Conservation (phyloP, 2,113 vertebrate species). For the Sander lucioperca region DNA sequence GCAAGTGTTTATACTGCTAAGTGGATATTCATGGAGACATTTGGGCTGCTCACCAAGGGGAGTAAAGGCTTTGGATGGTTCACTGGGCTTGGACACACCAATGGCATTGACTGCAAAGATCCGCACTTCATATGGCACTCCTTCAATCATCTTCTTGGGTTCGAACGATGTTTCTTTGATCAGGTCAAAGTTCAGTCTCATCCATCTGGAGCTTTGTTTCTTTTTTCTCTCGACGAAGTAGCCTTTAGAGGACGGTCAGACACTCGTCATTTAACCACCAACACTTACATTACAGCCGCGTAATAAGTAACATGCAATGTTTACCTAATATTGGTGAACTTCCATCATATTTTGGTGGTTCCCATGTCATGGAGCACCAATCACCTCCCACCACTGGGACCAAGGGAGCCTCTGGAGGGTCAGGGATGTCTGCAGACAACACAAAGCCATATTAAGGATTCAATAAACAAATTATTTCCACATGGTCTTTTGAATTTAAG, state of each 20-base stretch:
- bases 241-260: constrained; percentile 77
- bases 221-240: constrained; percentile 99
- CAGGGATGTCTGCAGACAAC: constrained; percentile 90
- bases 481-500: not conserved
- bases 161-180: constrained; percentile 96
- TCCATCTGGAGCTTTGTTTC: constrained; percentile 99
- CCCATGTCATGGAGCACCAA: constrained; percentile 97
- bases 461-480: not conserved
- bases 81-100: constrained; percentile 95
- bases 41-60: constrained; percentile 91
- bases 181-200: constrained; percentile 98
- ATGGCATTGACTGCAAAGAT: constrained; percentile 97
- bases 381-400: constrained; percentile 95
- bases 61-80: constrained; percentile 95
- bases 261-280: constrained; percentile 1
- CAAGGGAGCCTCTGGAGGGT: constrained; percentile 91
- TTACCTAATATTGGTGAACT: constrained; percentile 94
- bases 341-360: constrained; percentile 93
- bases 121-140: constrained; percentile 96
- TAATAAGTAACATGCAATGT: not conserved
- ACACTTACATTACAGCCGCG: not conserved
- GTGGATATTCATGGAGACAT: constrained; percentile 13
- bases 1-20: constrained; percentile 9
- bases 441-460: not conserved
- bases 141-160: constrained; percentile 99